phyloP scores from a whole-genome alignment of 1,140 invertebrate species.

The Drosophila paulistorum region DNA sequence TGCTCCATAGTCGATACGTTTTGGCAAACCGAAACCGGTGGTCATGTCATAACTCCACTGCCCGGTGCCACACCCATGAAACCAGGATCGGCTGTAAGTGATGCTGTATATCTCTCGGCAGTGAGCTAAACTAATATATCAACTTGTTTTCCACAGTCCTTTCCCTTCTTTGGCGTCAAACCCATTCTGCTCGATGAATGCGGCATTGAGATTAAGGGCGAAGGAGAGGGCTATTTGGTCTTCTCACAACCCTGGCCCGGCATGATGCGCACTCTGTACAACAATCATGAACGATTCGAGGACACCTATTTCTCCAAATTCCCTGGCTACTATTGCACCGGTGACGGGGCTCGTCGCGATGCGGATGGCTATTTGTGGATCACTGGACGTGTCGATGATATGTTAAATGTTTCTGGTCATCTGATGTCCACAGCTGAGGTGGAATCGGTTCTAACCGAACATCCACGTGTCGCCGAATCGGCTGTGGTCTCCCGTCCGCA shows the following conservation, averaged over 20 bases:
- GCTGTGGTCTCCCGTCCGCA: slow-evolving; percentile 98
- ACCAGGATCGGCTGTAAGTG: slow-evolving; percentile 96
- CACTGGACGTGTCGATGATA: slow-evolving; percentile 98
- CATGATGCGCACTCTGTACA: slow-evolving; percentile 97
- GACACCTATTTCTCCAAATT: slow-evolving; percentile 98
- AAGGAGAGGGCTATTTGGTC: slow-evolving; percentile 96
- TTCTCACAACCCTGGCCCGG: slow-evolving; percentile 98
- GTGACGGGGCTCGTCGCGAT: slow-evolving; percentile 97
- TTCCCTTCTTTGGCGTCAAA: slow-evolving; percentile 98
- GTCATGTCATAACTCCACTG: slow-evolving; percentile 96
- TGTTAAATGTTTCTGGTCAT: slow-evolving; percentile 99
- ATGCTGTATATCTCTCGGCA: not conserved
- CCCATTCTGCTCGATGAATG: slow-evolving; percentile 94
- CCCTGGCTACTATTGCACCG: slow-evolving; percentile 97
- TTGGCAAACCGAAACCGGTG: slow-evolving; percentile 99
- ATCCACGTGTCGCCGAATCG: slow-evolving; percentile 93
- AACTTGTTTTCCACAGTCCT: slow-evolving; percentile 87
- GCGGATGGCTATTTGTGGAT: slow-evolving; percentile 98
- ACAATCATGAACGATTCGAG: slow-evolving; percentile 96
- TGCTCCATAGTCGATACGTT: slow-evolving; percentile 98
- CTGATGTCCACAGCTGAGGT: slow-evolving; percentile 98
- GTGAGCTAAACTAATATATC: not conserved
- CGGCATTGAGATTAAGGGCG: slow-evolving; percentile 93
- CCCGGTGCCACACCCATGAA: slow-evolving; percentile 98
- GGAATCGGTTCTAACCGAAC: slow-evolving; percentile 95